Evolutionary conservation across 2,888 invertebrate genomes (phyloP).

Genomic region (Campoplex nolae): DNA sequence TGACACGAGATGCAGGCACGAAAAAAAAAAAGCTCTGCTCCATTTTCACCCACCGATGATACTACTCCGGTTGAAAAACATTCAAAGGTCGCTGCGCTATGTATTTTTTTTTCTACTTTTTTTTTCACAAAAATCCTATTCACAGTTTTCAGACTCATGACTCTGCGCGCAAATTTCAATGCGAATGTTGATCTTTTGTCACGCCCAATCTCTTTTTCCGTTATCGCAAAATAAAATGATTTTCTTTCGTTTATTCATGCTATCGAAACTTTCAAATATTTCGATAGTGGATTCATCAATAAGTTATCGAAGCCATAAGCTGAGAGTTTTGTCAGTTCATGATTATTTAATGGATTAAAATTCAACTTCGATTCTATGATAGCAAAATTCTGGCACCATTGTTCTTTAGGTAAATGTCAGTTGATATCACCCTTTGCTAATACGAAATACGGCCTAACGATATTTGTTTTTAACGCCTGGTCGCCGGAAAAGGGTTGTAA

Average conservation of each 20-base stretch:
- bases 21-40: slow-evolving; percentile 47
- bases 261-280: not conserved
- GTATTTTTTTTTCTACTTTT: slow-evolving; percentile 20
- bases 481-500: not conserved
- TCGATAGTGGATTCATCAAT: not conserved
- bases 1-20: slow-evolving; percentile 39
- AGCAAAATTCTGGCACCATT: not conserved
- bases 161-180: not conserved
- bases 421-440: not conserved
- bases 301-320: not conserved
- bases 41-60: slow-evolving; percentile 59
- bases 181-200: not conserved
- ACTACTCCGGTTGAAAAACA: slow-evolving; percentile 51
- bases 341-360: not conserved
- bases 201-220: not conserved
- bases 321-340: not conserved
- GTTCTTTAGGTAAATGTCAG: not conserved
- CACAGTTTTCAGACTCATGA: not conserved
- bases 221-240: not conserved
- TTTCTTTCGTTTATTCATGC: not conserved
- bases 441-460: not conserved
- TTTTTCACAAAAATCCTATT: slow-evolving; percentile 15
- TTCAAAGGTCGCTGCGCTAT: slow-evolving; percentile 36
- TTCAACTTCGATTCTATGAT: not conserved
- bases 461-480: not conserved